Evolutionary conservation across 37 sponge, comb jelly and placozoan genomes (phyloP).

Genomic region (Geodia barretti): DNA sequence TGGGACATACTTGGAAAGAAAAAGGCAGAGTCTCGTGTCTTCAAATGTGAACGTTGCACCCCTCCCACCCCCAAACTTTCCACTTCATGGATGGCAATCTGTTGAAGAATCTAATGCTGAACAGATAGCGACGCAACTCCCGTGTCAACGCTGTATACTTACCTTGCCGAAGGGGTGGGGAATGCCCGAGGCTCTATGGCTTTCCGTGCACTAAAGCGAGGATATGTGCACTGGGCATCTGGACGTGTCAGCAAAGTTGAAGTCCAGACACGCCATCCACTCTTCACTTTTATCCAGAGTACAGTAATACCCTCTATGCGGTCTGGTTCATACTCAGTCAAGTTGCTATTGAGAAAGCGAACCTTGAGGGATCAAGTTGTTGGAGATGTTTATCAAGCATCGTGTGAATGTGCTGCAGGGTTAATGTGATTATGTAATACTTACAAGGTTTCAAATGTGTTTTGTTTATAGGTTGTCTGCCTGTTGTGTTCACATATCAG

Average conservation of each 20-base stretch:
- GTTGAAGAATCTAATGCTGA: background rate
- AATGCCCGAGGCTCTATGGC: constrained; percentile 14
- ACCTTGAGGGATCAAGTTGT: background rate
- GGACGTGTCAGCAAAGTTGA: constrained; percentile 7
- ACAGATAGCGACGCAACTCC: too few species aligned
- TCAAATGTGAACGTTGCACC: background rate
- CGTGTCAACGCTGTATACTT: constrained; percentile 11
- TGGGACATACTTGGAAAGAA: background rate
- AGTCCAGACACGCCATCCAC: background rate
- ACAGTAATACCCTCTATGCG: constrained; percentile 11
- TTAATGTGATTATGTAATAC: constrained; percentile 6
- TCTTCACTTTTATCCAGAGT: constrained; percentile 19
- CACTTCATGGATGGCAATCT: background rate
- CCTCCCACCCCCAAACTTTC: background rate
- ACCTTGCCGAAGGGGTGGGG: constrained; percentile 16
- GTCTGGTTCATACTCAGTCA: background rate
- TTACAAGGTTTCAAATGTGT: background rate
- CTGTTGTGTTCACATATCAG: constrained; percentile 35
- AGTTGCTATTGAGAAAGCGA: background rate
- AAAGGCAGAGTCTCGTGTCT: background rate
- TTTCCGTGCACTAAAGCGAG: constrained; percentile 18
- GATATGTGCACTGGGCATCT: constrained; percentile 37
- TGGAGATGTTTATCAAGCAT: background rate
- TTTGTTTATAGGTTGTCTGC: constrained; percentile 13
- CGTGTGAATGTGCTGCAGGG: constrained; percentile 43